Base-by-base conservation (phyloP, 2,113 vertebrate genomes). In the Gymnarchus niloticus region DNA sequence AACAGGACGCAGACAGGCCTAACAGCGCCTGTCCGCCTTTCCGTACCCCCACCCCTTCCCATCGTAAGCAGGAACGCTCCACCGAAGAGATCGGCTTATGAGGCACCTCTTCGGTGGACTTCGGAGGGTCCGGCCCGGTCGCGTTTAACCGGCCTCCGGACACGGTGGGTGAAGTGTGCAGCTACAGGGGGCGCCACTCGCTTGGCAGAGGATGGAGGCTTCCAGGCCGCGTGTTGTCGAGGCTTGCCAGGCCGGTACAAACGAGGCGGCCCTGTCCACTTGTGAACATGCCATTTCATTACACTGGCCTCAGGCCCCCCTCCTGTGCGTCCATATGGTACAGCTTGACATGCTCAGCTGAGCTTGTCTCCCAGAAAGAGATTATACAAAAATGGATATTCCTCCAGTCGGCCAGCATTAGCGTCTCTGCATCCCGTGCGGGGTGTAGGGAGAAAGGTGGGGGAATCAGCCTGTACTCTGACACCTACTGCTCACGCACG, bases 241-340 rank as follows among this genome's bases (percentile, higher is more conserved):
- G 73, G 33, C 33, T 77, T 56, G n/a, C 51, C 84, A 78, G 69
- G 69, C 25, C 69, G 33, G 65, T 51, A 44, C 48, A 84, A 37
- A 56, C 65, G 33, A 33, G 61, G 46, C 6, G 10, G 37, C 82
- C 46, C 57, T 65, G 56, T 65, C 57, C 83, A 61, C 83, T 84
- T 25, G 61, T 73, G 83, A 84, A 84, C 83, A 84, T 84, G 83
- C 59, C 46, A 51, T 56, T 85, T 85, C 44, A 85, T 78, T 41
- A 85, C 28, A 37, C 23, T 28, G 73, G 76, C 73, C 51, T 37
- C 41, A 28, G n/a, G 77, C 44, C 73, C 56, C 1, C 77, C 76
- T 28, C 76, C 54, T 59, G 73, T 6, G 52, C 25, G 10, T 69
- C 83, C 83, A 41, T 51, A 51, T 84, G 83, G 46, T 52, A n/a